Conservation (phyloP, 2,888 invertebrate species). For the Antheraea assamensis region DNA sequence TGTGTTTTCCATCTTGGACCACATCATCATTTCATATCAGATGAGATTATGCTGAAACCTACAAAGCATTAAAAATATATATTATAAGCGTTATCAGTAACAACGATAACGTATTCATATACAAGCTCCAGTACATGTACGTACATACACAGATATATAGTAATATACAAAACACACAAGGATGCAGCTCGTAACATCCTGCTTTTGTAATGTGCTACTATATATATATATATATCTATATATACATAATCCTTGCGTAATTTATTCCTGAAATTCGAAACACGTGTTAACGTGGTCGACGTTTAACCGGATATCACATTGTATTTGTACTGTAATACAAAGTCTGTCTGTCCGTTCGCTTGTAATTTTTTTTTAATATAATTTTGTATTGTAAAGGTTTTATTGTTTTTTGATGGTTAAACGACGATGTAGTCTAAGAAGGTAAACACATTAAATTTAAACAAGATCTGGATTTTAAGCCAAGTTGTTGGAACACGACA, state of each 20-base stretch:
- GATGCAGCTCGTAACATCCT: neutral
- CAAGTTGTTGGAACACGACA: too few relatives aligned
- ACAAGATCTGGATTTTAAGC: too few relatives aligned
- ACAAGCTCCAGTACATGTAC: neutral
- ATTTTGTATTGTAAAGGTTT: too few relatives aligned
- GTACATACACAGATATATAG: neutral
- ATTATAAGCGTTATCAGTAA: neutral
- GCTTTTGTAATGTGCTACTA: neutral
- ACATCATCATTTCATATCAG: too few relatives aligned
- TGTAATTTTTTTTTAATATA: too few relatives aligned
- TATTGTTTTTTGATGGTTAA: too few relatives aligned
- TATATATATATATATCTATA: too few relatives aligned
- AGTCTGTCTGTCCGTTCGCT: neutral
- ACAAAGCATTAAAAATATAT: too few relatives aligned
- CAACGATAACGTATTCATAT: neutral
- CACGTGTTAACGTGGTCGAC: neutral
- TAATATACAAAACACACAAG: neutral
- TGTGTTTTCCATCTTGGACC: too few relatives aligned
- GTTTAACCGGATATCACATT: neutral
- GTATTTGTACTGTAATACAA: neutral
- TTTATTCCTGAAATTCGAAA: conserved; percentile 2
- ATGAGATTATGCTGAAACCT: too few relatives aligned
- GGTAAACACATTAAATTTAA: too few relatives aligned
- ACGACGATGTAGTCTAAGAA: too few relatives aligned
- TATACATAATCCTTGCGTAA: conserved; percentile 1